phyloP scores from a whole-genome alignment of 2,797 vertebrate species.

The Parauchenoglanis ngamensis region DNA sequence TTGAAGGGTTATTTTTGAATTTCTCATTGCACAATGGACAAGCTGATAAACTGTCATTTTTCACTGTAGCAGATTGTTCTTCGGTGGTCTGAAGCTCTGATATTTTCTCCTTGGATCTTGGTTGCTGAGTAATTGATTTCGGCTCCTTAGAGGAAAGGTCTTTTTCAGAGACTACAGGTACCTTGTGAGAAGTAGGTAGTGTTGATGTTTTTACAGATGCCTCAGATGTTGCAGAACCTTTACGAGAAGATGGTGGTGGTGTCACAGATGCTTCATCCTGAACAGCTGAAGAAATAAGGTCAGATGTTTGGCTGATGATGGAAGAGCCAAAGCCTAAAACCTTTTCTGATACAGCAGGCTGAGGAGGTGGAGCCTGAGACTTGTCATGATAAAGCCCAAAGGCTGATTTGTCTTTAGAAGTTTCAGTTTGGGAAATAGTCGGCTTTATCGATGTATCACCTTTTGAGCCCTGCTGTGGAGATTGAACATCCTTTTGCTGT shows the following conservation, averaged over 20 bases:
- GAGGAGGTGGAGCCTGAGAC: slow-evolving; percentile 78
- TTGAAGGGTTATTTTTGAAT: slow-evolving; percentile 52
- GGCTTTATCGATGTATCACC: not conserved
- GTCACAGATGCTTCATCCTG: slow-evolving; percentile 78
- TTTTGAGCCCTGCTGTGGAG: not conserved
- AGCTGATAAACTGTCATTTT: slow-evolving; percentile 49
- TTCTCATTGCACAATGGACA: slow-evolving; percentile 69
- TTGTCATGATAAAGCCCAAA: slow-evolving; percentile 75
- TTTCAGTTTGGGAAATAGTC: slow-evolving; percentile 58
- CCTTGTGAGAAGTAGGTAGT: slow-evolving; percentile 73
- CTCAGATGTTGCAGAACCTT: slow-evolving; percentile 61
- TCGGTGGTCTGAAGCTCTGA: slow-evolving; percentile 62
- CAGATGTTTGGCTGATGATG: slow-evolving; percentile 82
- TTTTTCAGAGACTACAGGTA: slow-evolving; percentile 31
- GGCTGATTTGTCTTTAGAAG: slow-evolving; percentile 68
- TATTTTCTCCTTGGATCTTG: slow-evolving; percentile 57
- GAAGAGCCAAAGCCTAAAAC: slow-evolving; percentile 90
- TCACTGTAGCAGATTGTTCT: slow-evolving; percentile 57
- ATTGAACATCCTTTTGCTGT: slow-evolving; percentile 43
- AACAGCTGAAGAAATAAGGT: slow-evolving; percentile 78
- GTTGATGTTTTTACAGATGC: slow-evolving; percentile 64
- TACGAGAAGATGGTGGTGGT: slow-evolving; percentile 65
- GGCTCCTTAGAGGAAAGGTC: not conserved
- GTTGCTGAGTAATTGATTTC: slow-evolving; percentile 33
- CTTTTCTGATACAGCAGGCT: slow-evolving; percentile 76